Evolutionary conservation across 2,888 invertebrate genomes (phyloP).

Genomic region (Cosmopolites sordidus): DNA sequence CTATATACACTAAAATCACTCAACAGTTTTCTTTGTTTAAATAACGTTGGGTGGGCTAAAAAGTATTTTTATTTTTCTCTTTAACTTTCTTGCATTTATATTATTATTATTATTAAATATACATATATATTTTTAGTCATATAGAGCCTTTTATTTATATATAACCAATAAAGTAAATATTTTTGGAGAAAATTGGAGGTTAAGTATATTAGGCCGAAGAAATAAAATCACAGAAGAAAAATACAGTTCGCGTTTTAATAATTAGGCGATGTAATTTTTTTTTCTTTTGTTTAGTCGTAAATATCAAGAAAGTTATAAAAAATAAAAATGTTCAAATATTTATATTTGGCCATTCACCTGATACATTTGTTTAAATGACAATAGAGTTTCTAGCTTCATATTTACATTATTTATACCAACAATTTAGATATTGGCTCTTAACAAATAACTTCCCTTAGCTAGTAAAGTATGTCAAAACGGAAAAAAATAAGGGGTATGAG

Average conservation of each 20-base stretch:
- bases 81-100: not conserved
- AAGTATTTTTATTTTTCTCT: not conserved
- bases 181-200: not conserved
- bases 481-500: conserved; percentile 1
- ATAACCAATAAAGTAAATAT: not conserved
- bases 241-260: not conserved
- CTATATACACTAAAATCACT: conserved; percentile 24
- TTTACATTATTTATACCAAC: conserved; percentile 20
- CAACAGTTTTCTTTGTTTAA: conserved; percentile 12
- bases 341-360: conserved; percentile 8
- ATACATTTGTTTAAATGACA: conserved; percentile 10
- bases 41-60: not conserved
- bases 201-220: not conserved
- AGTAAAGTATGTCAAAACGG: conserved; percentile 6
- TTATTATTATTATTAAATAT: too few relatives aligned
- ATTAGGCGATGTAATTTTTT: not conserved
- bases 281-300: not conserved
- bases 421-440: conserved; percentile 12
- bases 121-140: too few relatives aligned
- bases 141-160: too few relatives aligned
- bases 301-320: not conserved
- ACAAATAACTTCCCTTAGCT: conserved; percentile 8
- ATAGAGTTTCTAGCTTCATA: conserved; percentile 9
- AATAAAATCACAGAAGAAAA: not conserved
- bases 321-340: not conserved